These are phyloP conservation scores for Cochlearius cochlearius DNA, from an alignment of 2,113 vertebrate species.

Conservation along the genomic window DNA sequence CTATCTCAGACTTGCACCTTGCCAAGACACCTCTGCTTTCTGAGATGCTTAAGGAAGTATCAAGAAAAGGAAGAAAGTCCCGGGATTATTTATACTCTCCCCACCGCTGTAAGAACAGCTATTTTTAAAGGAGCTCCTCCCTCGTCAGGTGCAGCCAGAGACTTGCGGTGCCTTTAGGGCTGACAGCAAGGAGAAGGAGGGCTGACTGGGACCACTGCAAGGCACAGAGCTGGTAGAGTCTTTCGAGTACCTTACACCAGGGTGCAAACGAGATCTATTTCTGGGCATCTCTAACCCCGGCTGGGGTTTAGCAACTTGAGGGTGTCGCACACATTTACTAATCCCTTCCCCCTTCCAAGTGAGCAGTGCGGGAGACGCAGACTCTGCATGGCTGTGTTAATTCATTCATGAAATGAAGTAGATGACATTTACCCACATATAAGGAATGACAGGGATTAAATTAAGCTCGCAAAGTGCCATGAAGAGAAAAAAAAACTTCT, in stretches of 20 bases:
- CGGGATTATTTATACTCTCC: not conserved
- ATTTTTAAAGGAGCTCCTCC: slow-evolving; percentile 5
- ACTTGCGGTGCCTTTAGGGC: not conserved
- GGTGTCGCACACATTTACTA: not conserved
- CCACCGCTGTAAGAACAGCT: not conserved
- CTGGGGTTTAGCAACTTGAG: not conserved
- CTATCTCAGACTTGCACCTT: slow-evolving; percentile 21
- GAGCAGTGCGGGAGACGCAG: not conserved
- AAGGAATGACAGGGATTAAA: slow-evolving; percentile 52
- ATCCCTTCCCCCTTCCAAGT: not conserved
- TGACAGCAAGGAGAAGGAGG: not conserved
- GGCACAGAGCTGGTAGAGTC: not conserved
- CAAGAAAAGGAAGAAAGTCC: not conserved
- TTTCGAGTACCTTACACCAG: not conserved
- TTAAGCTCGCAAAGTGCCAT: slow-evolving; percentile 22
- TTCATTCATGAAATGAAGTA: slow-evolving; percentile 60
- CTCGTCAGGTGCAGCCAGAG: not conserved
- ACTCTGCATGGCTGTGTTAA: slow-evolving; percentile 28
- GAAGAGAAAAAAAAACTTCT: not conserved
- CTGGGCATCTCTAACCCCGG: not conserved
- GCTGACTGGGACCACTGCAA: not conserved
- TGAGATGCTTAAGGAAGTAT: slow-evolving; percentile 5
- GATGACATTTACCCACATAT: slow-evolving; percentile 55
- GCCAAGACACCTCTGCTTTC: not conserved
- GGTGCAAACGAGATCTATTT: not conserved